phyloP scores from a whole-genome alignment of 1,140 invertebrate species.

The Meloidogyne chitwoodi region DNA sequence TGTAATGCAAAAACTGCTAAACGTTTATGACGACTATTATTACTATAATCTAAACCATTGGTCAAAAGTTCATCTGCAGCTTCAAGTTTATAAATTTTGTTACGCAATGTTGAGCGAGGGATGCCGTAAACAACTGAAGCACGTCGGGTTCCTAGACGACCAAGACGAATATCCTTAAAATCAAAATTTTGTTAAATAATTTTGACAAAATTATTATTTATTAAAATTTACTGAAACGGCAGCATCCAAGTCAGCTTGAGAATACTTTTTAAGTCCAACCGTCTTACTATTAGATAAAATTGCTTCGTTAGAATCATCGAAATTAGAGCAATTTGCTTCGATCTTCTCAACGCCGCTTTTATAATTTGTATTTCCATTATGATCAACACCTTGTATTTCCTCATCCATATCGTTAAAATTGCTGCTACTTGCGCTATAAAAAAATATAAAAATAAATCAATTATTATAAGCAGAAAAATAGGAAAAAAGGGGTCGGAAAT shows the following conservation, averaged over 20 bases:
- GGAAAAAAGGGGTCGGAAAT: no score
- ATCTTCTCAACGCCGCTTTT: not conserved
- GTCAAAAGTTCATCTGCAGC: conserved; percentile 63
- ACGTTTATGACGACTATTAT: conserved; percentile 18
- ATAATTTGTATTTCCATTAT: not conserved
- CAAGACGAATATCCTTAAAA: conserved; percentile 82
- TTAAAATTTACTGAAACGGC: conserved; percentile 20
- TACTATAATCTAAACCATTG: conserved; percentile 54
- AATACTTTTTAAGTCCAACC: conserved; percentile 23
- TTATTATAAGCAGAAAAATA: no score
- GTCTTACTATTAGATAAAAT: no score
- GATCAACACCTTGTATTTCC: not conserved
- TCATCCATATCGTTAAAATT: not conserved
- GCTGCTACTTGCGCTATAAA: not conserved
- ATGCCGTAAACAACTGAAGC: conserved; percentile 90
- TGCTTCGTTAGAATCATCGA: conserved; percentile 8
- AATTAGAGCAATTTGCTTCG: not conserved
- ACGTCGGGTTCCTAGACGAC: conserved; percentile 80
- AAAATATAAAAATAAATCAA: no score
- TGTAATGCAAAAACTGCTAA: conserved; percentile 20
- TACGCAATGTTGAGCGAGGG: conserved; percentile 84
- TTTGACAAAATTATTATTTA: not conserved
- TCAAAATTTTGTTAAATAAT: conserved; percentile 8
- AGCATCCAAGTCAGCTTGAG: conserved; percentile 30
- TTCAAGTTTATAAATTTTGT: conserved; percentile 83